Base-by-base conservation (phyloP, 2,797 vertebrate genomes). In the Oreochromis grahami region DNA sequence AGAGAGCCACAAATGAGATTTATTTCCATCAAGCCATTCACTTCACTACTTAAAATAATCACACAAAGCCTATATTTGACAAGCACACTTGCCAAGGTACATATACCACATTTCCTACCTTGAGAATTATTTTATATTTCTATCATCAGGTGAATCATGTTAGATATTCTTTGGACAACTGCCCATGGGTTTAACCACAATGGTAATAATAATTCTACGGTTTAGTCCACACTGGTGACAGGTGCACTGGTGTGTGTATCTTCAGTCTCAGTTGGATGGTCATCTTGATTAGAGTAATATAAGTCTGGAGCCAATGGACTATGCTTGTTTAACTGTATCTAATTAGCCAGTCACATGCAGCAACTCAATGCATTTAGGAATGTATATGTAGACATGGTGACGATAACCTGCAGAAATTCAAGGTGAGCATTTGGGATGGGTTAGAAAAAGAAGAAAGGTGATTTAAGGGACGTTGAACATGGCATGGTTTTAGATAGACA, bases 1-100 rank as follows among this genome's bases (percentile, higher is more conserved):
- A 83, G 88, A 85, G 82, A 10, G 19, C 82, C 56, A 77, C 85
- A 86, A 87, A 92, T 90, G 80, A 87, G 85, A 93, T 87, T 79
- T 90, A 91, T 87, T 84, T 74, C 82, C 88, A 89, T 92, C 85
- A 88, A 88, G 82, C 63, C 78, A 79, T 86, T 92, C 68, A 50
- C 65, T 78, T 63, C 72, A 83, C 81, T 60, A 81, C 87, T 93
- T 92, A 85, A 87, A 93, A 87, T 87, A 91, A 91, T 90, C 77
- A 79, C 51, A 79, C 52, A 83, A 60, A 84, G 78, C 50, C 65
- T 77, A 74, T 86, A 84, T 93, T 90, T 86, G 80, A 86, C 76
- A 74, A 84, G 81, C 19, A 2, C 41, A 83, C 77, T 32, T 76
- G 34, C 76, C 51, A 77, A 50, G 3, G 14, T 65, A 79, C 58